These are phyloP conservation scores for Anodontia alba DNA, from an alignment of 2,888 invertebrate species.

Conservation along the genomic window DNA sequence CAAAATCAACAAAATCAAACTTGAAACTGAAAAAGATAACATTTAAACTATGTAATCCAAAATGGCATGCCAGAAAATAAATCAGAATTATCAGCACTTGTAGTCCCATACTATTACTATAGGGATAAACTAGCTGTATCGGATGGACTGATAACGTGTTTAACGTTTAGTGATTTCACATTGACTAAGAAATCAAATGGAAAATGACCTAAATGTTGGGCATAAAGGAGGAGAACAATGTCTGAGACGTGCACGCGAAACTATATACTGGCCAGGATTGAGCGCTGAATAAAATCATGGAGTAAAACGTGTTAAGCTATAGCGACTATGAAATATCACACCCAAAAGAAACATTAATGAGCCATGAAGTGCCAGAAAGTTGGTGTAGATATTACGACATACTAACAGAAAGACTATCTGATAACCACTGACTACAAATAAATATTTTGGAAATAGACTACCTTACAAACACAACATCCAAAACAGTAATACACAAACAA, in stretches of 20 bases:
- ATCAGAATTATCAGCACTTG: not conserved
- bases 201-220: not conserved
- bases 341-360: slow-evolving; percentile 12
- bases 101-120: not conserved
- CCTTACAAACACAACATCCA: slow-evolving; percentile 1
- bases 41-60: slow-evolving; percentile 19
- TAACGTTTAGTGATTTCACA: not conserved
- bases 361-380: slow-evolving; percentile 26
- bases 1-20: slow-evolving; percentile 6
- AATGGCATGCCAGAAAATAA: slow-evolving; percentile 40
- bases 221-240: not conserved
- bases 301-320: not conserved
- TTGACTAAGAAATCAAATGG: not conserved
- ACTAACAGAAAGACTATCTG: slow-evolving; percentile 21
- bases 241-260: slow-evolving; percentile 4
- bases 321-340: not conserved
- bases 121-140: not conserved
- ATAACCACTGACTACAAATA: slow-evolving; percentile 20
- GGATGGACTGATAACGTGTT: not conserved
- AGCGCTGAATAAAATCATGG: not conserved
- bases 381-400: slow-evolving; percentile 18
- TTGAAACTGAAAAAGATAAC: slow-evolving; percentile 7
- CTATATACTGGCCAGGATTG: slow-evolving; percentile 8
- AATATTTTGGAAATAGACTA: slow-evolving; percentile 18
- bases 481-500: slow-evolving; percentile 19